Conservation (phyloP, 2,113 vertebrate genomes). For the Trinectes maculatus region DNA sequence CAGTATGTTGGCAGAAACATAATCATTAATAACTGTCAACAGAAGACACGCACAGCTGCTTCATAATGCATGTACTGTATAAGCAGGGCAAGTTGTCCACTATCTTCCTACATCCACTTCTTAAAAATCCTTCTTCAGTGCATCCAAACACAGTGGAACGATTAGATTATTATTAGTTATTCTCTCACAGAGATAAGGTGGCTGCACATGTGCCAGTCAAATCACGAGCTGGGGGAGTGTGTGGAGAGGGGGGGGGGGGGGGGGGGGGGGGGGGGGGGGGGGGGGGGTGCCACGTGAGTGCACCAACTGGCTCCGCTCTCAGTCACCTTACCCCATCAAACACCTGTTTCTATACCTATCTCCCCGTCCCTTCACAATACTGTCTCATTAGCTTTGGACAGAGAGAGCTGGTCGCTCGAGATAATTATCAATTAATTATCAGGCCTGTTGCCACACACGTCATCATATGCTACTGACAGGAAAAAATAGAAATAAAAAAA, state of each 20-base stretch:
- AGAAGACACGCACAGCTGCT: not conserved
- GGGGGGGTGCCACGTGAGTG: conserved; percentile 50
- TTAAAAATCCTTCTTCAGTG: not conserved
- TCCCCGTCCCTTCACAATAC: not conserved
- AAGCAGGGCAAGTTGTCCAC: not conserved
- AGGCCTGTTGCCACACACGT: no score
- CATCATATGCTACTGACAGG: not conserved
- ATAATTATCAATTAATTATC: conserved; percentile 38
- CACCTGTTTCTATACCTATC: not conserved
- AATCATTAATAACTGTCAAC: conserved; percentile 1
- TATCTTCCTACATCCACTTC: not conserved
- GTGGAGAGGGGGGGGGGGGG: not conserved
- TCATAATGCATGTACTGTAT: not conserved
- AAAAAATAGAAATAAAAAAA: conserved; percentile 1
- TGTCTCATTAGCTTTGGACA: not conserved
- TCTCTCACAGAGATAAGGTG: not conserved
- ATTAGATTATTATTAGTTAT: conserved; percentile 7
- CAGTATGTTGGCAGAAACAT: no score
- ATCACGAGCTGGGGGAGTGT: conserved; percentile 18
- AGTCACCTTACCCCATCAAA: conserved; percentile 4
- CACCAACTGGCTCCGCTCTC: not conserved
- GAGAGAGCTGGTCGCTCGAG: conserved; percentile 4
- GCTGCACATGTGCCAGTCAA: conserved; percentile 29
- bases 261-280: not conserved
- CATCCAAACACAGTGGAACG: not conserved